A percentile compares a stretch with the other conserved stretches of the same genome.
Conservation (phyloP, 2,113 vertebrate genomes). For the Phycodurus eques region DNA sequence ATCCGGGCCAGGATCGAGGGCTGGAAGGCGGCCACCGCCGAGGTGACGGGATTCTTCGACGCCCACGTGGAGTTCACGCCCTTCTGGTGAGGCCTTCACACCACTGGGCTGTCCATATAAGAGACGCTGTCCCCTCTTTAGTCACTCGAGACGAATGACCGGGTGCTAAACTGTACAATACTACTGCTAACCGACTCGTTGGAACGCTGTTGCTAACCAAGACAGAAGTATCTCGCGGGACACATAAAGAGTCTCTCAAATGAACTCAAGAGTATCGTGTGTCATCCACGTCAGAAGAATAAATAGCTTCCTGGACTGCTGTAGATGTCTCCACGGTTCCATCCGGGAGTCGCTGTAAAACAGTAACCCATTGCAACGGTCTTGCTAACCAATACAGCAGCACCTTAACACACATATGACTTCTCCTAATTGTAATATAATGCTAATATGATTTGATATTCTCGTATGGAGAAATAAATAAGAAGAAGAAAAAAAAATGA, state of each 20-base stretch:
- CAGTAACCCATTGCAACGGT: too few relatives aligned
- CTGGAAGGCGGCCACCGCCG: slow-evolving; percentile 90
- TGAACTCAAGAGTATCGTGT: not conserved
- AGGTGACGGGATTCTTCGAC: slow-evolving; percentile 93
- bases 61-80: slow-evolving; percentile 97
- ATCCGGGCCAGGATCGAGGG: slow-evolving; percentile 95
- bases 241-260: too few relatives aligned
- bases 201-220: too few relatives aligned
- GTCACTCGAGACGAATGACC: not conserved
- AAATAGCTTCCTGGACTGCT: too few relatives aligned
- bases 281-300: not conserved
- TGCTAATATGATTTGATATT: too few relatives aligned
- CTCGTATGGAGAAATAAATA: too few relatives aligned
- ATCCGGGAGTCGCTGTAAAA: too few relatives aligned
- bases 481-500: not conserved
- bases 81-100: slow-evolving; percentile 80
- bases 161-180: too few relatives aligned
- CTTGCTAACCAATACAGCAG: not conserved
- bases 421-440: not conserved
- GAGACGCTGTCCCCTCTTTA: not conserved
- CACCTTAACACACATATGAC: not conserved
- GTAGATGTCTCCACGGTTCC: too few relatives aligned
- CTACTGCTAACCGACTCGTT: too few relatives aligned
- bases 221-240: too few relatives aligned
- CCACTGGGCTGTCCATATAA: not conserved